Conservation (phyloP, 2,797 vertebrate genomes). For the Australoheros facetus region DNA sequence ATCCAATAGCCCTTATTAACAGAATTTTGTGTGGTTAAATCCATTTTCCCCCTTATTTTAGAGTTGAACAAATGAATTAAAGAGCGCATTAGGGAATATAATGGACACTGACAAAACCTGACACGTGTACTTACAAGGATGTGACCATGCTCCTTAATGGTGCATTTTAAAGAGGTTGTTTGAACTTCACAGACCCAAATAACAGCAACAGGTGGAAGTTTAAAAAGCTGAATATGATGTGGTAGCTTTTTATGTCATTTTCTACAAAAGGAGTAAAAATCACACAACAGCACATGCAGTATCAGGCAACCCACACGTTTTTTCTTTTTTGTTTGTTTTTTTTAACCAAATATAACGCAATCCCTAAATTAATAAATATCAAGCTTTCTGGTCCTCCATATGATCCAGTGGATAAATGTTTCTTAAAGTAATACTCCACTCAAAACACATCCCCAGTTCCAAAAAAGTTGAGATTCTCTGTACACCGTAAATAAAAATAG, state of each 20-base stretch:
- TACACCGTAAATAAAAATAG: no score
- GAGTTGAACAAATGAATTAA: background rate
- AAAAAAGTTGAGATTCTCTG: background rate
- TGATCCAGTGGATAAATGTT: background rate
- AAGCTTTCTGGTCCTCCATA: background rate
- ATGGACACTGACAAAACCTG: background rate
- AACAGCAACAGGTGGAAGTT: background rate
- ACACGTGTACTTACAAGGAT: background rate
- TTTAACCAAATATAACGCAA: background rate
- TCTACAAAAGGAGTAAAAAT: slow-evolving; percentile 5
- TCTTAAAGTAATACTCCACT: background rate
- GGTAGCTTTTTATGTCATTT: slow-evolving; percentile 1
- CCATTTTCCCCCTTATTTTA: background rate
- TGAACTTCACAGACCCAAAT: background rate
- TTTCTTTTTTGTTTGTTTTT: background rate
- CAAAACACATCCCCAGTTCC: background rate
- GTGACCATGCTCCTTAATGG: background rate
- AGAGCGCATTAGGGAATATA: background rate
- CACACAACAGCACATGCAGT: background rate
- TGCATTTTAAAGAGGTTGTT: slow-evolving; percentile 3
- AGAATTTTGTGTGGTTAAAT: background rate
- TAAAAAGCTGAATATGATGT: background rate
- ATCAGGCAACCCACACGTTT: background rate
- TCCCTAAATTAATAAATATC: background rate
- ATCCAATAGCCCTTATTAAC: background rate